A percentile compares a stretch with the other conserved stretches of the same genome.
phyloP scores from a whole-genome alignment of 2,113 vertebrate genomes.

The Siniperca chuatsi region DNA sequence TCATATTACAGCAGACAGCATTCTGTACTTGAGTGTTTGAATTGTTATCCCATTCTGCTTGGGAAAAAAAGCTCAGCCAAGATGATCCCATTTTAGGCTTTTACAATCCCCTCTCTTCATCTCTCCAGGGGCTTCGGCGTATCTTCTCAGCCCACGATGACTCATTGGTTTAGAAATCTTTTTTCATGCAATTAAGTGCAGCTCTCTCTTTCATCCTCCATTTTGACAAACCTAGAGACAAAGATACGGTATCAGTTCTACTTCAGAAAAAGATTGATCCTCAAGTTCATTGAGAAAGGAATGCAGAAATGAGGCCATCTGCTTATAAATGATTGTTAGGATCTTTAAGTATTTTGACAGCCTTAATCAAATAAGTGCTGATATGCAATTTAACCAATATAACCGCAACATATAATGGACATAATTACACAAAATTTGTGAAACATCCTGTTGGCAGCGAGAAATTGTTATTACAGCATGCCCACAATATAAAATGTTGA shows the following conservation, averaged over 20 bases:
- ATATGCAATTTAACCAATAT: conserved; percentile 5
- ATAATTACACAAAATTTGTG: not conserved
- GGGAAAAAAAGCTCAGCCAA: conserved; percentile 58
- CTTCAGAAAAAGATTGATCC: conserved; percentile 38
- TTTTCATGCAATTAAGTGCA: conserved; percentile 86
- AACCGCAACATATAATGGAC: not conserved
- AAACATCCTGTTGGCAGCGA: not conserved
- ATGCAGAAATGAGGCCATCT: not conserved
- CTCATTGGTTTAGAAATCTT: conserved; percentile 90
- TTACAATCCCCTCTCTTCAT: conserved; percentile 71
- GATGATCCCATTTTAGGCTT: conserved; percentile 80
- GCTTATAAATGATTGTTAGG: conserved; percentile 1
- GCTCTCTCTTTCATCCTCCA: conserved; percentile 88
- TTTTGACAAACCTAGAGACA: conserved; percentile 77
- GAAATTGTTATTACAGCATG: not conserved
- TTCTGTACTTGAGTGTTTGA: conserved; percentile 68
- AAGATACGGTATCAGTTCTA: conserved; percentile 19
- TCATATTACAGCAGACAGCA: conserved; percentile 56
- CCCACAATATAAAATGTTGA: not conserved
- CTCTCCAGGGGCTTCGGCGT: conserved; percentile 57
- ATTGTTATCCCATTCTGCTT: conserved; percentile 75
- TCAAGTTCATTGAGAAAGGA: not conserved
- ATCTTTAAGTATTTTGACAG: conserved; percentile 15
- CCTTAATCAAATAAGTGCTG: conserved; percentile 10
- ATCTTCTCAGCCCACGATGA: conserved; percentile 73